Evolutionary conservation across 2,888 invertebrate species (phyloP), one percentile per base, ranked within the genome.

Genomic region (Drosophila paranaensis): DNA sequence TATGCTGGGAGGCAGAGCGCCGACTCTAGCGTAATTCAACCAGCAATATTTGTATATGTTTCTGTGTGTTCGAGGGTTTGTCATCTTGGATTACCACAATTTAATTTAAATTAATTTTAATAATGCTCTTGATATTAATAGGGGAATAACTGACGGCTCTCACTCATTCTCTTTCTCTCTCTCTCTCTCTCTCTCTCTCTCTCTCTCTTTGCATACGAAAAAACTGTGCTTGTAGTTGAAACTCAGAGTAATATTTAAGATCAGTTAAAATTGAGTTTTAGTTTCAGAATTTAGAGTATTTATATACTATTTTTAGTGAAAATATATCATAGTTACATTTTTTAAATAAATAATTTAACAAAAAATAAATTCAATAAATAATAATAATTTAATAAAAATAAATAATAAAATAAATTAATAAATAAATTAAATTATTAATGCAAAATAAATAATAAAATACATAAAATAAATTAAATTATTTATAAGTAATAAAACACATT

Each of bases 51-150:
- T 48, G n/a, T n/a, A 6, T 30, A 16, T 8, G 16, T 40, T 8
- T 37, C 37, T 51, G 35, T 13, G 35, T 13, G 35, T 25, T 14
- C 25, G 33, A 30, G 50, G 70, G 70, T 60, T 58, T 57, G 63
- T 33, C 70, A 39, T 40, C 63, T 70, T 60, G 4, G 27, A 77
- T 74, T 66, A 70, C 58, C 70, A 55, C 46, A 57, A 43, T 39
- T 58, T 65, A 51, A 71, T 64, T 67, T 51, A 54, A 37, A 74
- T 54, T 42, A 40, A 42, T 71, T 48, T 60, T 16, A 57, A 64
- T 33, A 42, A 66, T 60, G 51, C 9, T 35, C 58, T 63, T 33
- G 39, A 16, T 16, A 51, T 77, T 69, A 2, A 37, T 30, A 75
- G 64, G 55, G 64, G 58, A 61, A 16, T 35, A 13, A n/a, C 30